A percentile compares a stretch with the other conserved stretches of the same genome.
phyloP scores from a whole-genome alignment of 2,888 invertebrate genomes.

The Mantis religiosa region DNA sequence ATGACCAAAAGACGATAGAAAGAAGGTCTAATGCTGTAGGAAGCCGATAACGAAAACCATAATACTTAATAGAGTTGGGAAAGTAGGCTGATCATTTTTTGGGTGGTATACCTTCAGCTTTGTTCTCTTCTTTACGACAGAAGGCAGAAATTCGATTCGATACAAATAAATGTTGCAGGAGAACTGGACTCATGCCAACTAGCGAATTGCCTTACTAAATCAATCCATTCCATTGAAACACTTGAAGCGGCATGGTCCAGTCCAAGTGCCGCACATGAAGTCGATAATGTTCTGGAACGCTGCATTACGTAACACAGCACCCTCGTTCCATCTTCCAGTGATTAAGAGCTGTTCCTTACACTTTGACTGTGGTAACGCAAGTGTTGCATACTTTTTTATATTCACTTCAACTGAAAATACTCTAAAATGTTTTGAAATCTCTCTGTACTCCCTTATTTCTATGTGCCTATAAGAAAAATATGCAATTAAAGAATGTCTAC shows the following conservation, averaged over 20 bases:
- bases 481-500: too few species aligned
- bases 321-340: too few species aligned
- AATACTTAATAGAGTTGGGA: background rate
- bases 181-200: background rate
- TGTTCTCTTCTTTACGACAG: background rate
- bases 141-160: background rate
- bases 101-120: background rate
- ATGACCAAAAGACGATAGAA: too few species aligned
- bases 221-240: background rate
- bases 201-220: background rate
- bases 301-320: too few species aligned
- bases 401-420: too few species aligned
- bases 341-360: too few species aligned
- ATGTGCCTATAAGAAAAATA: too few species aligned
- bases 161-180: slow-evolving; percentile 4
- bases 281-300: background rate
- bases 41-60: too few species aligned
- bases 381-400: too few species aligned
- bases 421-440: too few species aligned
- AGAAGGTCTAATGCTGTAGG: background rate
- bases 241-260: background rate
- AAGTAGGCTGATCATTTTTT: background rate
- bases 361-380: too few species aligned
- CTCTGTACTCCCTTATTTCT: too few species aligned
- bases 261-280: background rate